phyloP scores from a whole-genome alignment of 2,797 vertebrate genomes.

The Pseudocheirus occidentalis region DNA sequence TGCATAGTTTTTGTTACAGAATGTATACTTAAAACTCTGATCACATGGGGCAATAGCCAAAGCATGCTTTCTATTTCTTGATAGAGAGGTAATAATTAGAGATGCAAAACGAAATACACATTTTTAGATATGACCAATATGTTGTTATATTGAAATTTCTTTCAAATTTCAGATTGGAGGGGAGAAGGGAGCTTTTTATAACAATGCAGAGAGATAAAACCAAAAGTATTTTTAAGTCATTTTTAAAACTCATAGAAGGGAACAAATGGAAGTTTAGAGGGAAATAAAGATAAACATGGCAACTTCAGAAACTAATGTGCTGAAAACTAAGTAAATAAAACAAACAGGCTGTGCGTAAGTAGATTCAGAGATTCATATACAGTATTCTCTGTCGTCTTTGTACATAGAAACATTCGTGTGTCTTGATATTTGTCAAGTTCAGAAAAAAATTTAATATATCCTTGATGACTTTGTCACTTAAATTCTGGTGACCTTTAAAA shows the following conservation, averaged over 20 bases:
- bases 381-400: not conserved
- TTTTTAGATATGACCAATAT: not conserved
- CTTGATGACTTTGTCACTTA: not conserved
- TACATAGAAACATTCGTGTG: not conserved
- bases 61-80: not conserved
- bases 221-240: not conserved
- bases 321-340: not conserved
- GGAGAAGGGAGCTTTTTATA: not conserved
- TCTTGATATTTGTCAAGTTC: not conserved
- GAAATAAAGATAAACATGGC: not conserved
- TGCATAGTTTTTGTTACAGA: not conserved
- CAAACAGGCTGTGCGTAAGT: not conserved
- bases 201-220: not conserved
- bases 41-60: not conserved
- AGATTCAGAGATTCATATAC: not conserved
- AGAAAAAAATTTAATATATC: not conserved
- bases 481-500: not conserved
- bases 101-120: not conserved
- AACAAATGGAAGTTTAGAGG: not conserved
- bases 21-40: not conserved
- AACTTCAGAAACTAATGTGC: no score
- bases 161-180: not conserved
- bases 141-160: not conserved
- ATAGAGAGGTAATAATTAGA: not conserved
- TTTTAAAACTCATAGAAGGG: not conserved